Evolutionary conservation across 2,797 vertebrate genomes (phyloP).

Genomic region (Macropus fuliginosus): DNA sequence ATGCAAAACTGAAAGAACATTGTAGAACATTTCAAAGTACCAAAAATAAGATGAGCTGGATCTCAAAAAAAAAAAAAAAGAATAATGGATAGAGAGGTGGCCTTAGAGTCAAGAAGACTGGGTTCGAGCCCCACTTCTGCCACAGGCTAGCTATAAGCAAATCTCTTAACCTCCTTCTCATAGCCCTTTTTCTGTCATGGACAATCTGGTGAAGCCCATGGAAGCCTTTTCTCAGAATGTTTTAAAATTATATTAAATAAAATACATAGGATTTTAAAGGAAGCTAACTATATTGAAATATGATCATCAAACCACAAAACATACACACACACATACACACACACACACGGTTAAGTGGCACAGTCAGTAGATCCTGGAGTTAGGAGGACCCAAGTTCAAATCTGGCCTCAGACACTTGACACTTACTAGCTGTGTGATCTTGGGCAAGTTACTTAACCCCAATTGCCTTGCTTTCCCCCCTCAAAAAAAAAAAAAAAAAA

Average conservation of each 20-base stretch:
- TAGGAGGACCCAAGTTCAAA: too few species aligned
- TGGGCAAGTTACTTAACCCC: too few species aligned
- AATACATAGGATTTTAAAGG: not conserved
- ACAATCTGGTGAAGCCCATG: not conserved
- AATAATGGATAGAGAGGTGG: not conserved
- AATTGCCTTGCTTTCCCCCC: too few species aligned
- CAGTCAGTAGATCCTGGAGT: too few species aligned
- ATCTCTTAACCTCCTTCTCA: not conserved
- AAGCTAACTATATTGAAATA: not conserved
- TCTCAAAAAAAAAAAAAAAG: not conserved
- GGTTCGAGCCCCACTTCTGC: not conserved
- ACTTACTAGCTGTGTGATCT: too few species aligned
- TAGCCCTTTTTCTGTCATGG: not conserved
- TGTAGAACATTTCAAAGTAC: not conserved
- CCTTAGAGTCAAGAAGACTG: not conserved
- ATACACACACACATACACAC: too few species aligned
- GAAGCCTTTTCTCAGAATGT: not conserved
- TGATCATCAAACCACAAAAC: too few species aligned
- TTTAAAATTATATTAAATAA: not conserved
- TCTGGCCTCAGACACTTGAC: too few species aligned
- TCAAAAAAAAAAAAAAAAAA: not conserved
- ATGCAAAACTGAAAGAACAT: not conserved
- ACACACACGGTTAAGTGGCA: too few species aligned
- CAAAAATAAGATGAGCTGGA: not conserved
- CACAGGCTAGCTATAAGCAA: not conserved